Conservation (phyloP, 2,888 invertebrate genomes). For the Drosophila niveifrons region DNA sequence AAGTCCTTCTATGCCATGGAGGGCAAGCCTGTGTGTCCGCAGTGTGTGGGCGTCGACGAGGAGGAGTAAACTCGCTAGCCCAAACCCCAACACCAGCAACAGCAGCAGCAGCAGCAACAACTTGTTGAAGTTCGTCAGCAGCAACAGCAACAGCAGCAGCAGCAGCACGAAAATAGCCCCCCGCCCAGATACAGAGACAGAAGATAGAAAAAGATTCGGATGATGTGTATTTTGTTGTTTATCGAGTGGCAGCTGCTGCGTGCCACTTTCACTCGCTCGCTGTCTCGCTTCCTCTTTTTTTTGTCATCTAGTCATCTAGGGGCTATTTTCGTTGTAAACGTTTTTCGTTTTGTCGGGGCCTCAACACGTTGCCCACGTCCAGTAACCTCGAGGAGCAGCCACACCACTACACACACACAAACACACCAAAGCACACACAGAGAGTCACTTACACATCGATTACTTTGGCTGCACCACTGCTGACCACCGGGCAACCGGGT, state of each 20-base stretch:
- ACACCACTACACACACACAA: slow-evolving; percentile 23
- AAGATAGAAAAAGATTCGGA: slow-evolving; percentile 2
- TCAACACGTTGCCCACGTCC: slow-evolving; percentile 15
- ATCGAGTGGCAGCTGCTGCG: slow-evolving; percentile 56
- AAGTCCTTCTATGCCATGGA: slow-evolving; percentile 99
- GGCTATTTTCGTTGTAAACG: slow-evolving; percentile 77
- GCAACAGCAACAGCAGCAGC: slow-evolving; percentile 23
- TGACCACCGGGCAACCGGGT: slow-evolving; percentile 19
- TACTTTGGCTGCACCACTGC: slow-evolving; percentile 11
- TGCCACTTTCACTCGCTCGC: slow-evolving; percentile 46
- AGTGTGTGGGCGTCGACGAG: slow-evolving; percentile 96
- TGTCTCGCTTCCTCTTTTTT: slow-evolving; percentile 22
- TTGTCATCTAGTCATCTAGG: slow-evolving; percentile 24
- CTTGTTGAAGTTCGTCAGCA: slow-evolving; percentile 26
- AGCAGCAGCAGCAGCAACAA: slow-evolving; percentile 36
- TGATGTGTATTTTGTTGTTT: slow-evolving; percentile 26
- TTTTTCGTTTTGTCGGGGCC: slow-evolving; percentile 29
- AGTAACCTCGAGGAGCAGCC: slow-evolving; percentile 23
- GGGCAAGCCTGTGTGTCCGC: slow-evolving; percentile 97
- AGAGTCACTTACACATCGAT: not conserved
- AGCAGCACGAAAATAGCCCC: slow-evolving; percentile 63
- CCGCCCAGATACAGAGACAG: slow-evolving; percentile 43
- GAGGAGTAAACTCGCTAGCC: slow-evolving; percentile 87
- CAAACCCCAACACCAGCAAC: slow-evolving; percentile 30
- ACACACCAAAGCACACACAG: slow-evolving; percentile 7